These are phyloP conservation scores for Luffia ferchaultella DNA, from an alignment of 2,888 invertebrate species.

Conservation along the genomic window DNA sequence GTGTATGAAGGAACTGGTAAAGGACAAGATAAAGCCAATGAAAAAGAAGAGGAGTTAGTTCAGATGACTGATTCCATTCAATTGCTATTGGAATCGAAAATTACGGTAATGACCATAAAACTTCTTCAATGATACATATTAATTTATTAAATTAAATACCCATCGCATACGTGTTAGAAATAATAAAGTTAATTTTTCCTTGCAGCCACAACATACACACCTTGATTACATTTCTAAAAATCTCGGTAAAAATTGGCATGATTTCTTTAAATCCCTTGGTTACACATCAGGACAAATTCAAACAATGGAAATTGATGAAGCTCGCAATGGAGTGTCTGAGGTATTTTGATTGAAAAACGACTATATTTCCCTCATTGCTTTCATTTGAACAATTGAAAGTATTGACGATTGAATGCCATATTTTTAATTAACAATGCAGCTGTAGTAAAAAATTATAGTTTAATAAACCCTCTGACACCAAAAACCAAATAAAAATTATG, in stretches of 20 bases:
- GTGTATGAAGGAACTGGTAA: conserved; percentile 32
- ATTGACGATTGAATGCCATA: no score
- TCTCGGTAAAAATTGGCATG: conserved; percentile 68
- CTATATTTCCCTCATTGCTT: no score
- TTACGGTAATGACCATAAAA: conserved; percentile 38
- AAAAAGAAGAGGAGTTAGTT: conserved; percentile 27
- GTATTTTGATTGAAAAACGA: conserved; percentile 28
- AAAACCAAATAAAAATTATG: no score
- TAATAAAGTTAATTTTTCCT: conserved; percentile 15
- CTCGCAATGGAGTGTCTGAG: conserved; percentile 63
- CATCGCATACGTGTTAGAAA: no score
- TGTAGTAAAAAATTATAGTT: no score
- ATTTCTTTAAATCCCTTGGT: conserved; percentile 59
- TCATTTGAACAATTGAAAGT: no score
- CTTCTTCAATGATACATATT: no score
- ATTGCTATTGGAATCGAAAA: conserved; percentile 37
- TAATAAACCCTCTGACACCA: no score
- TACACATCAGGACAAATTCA: conserved; percentile 69
- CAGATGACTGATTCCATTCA: conserved; percentile 38
- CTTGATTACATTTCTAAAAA: conserved; percentile 66
- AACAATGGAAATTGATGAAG: conserved; percentile 56
- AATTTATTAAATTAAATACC: no score
- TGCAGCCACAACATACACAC: conserved; percentile 56
- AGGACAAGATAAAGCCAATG: conserved; percentile 15
- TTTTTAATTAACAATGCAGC: no score